Conservation (phyloP, 1,140 invertebrate species). For the Drosophila tani region DNA sequence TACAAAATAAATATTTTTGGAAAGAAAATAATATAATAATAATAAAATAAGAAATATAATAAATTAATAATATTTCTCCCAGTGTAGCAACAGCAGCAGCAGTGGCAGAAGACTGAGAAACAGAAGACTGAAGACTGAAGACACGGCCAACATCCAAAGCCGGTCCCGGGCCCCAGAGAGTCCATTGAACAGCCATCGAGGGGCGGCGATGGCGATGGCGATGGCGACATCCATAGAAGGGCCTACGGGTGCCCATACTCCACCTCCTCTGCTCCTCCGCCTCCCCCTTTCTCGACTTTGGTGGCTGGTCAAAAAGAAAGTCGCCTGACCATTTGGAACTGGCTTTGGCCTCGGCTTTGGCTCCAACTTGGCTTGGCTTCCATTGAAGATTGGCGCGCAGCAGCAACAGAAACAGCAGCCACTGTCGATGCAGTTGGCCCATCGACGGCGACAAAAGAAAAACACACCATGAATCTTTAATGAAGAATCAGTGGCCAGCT, state of each 20-base stretch:
- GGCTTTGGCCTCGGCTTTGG: slow-evolving; percentile 40
- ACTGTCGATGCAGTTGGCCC: slow-evolving; percentile 41
- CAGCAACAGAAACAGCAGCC: slow-evolving; percentile 49
- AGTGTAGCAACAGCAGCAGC: slow-evolving; percentile 12
- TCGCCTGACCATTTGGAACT: slow-evolving; percentile 60
- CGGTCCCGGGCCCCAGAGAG: slow-evolving; percentile 8
- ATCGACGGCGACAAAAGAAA: slow-evolving; percentile 64
- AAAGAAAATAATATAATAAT: neutral
- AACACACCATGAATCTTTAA: slow-evolving; percentile 84
- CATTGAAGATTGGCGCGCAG: slow-evolving; percentile 65
- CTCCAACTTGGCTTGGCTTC: slow-evolving; percentile 37
- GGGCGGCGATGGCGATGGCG: slow-evolving; percentile 16
- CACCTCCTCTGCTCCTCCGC: neutral
- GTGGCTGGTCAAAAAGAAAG: slow-evolving; percentile 78
- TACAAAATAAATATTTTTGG: neutral
- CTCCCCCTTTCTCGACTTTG: slow-evolving; percentile 39
- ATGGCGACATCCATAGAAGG: slow-evolving; percentile 43
- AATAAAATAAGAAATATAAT: fast-evolving
- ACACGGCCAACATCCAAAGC: slow-evolving; percentile 66
- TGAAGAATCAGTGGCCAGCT: slow-evolving; percentile 67
- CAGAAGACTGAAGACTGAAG: slow-evolving; percentile 25
- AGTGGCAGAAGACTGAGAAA: slow-evolving; percentile 18
- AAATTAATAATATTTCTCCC: neutral
- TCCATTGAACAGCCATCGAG: slow-evolving; percentile 55
- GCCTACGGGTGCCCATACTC: slow-evolving; percentile 14